These are phyloP conservation scores for Homarus gammarus DNA, from an alignment of 2,888 invertebrate genomes.

Conservation along the genomic window DNA sequence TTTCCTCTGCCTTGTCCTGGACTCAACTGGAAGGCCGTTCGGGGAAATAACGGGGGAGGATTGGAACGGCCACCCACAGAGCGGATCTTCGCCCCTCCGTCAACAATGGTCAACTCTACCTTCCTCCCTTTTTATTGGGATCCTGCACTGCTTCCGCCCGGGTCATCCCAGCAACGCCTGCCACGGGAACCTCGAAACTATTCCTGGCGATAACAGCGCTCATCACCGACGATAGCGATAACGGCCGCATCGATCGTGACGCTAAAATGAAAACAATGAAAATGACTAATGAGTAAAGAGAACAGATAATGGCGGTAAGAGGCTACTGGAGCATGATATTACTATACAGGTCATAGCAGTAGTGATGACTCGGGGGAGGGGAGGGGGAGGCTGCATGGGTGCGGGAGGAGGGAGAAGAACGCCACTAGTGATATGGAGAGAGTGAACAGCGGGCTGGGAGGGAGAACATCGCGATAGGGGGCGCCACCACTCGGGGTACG, in stretches of 20 bases:
- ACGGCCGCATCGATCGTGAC: neutral
- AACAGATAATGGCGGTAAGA: neutral
- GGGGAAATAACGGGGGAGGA: slow-evolving; percentile 17
- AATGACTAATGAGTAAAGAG: neutral
- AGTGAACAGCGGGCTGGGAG: neutral
- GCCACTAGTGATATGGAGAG: no score
- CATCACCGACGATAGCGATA: neutral
- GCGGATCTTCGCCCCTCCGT: slow-evolving; percentile 46
- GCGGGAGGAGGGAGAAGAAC: no score
- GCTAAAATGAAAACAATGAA: neutral
- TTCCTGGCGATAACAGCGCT: neutral
- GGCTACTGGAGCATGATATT: neutral
- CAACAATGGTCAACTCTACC: slow-evolving; percentile 51
- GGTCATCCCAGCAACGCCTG: neutral
- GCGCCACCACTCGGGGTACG: neutral
- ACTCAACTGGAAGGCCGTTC: slow-evolving; percentile 29
- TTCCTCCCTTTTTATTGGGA: slow-evolving; percentile 31
- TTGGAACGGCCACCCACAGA: slow-evolving; percentile 21
- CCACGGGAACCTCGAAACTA: neutral
- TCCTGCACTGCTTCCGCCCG: slow-evolving; percentile 27
- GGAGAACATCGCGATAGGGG: neutral
- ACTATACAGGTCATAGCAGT: neutral
- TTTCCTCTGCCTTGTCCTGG: slow-evolving; percentile 53
- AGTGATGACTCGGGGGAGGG: neutral
- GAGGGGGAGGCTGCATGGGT: neutral